Base-by-base conservation (phyloP, 2,888 invertebrate species). In the Drosophila antonietae region DNA sequence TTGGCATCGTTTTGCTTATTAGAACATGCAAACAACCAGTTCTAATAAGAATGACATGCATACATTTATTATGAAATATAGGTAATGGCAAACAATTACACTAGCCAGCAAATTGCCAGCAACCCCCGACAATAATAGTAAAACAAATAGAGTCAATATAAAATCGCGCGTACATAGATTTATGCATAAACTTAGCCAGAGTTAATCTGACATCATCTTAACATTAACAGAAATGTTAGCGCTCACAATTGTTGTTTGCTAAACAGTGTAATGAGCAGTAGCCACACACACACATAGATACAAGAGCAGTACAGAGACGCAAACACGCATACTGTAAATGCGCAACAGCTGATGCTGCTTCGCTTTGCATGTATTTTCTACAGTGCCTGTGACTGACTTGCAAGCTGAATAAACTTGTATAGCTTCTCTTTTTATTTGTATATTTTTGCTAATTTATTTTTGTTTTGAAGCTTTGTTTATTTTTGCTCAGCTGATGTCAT, bases 11-110 rank as follows among this genome's bases (percentile, higher is more conserved):
- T 78, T 70, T 70, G 55, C 37, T 85, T 84, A 77, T 79, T 76
- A 74, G 76, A 77, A 88, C 86, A 85, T 85, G 83, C 85, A 88
- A 86, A 83, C 82, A 83, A 81, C 57, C 80, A 74, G 76, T 88
- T 85, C 75, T 80, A 82, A 82, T 84, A 84, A 66, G 73, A 84
- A 61, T 75, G 75, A 83, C 84, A 84, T 68, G 78, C 75, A 83
- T 75, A 75, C 73, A 84, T 67, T 60, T 75, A 84, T 87, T 80
- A 78, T 76, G 87, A 86, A 75, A 86, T 83, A 63, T 60, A 35
- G 68, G 57, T 41, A 58, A 53, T 60, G 46, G 43, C 18, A 53
- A 33, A 59, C 37, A 15, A 33, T 39, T 18, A 74, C 82, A 84
- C 74, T 80, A 31, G 7, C 9, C 39, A 64, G 46, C 81, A 71